phyloP scores from a whole-genome alignment of 2,113 vertebrate species.

The Tragelaphus scriptus region DNA sequence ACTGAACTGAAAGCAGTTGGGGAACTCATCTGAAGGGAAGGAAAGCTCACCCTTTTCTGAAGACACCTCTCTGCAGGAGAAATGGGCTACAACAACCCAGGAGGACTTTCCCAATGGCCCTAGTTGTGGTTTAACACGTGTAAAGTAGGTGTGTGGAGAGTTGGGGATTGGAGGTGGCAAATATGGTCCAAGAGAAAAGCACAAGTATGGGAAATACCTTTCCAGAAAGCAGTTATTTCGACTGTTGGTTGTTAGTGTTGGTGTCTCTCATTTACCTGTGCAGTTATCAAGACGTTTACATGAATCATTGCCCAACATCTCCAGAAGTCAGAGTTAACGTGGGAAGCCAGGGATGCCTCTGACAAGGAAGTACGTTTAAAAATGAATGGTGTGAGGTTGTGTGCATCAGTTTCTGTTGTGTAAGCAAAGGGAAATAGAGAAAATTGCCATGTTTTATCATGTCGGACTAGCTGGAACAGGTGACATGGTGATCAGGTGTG shows the following conservation, averaged over 20 bases:
- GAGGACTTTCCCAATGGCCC: not conserved
- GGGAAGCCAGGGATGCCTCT: conserved; percentile 56
- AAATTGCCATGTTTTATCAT: conserved; percentile 97
- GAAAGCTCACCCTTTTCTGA: not conserved
- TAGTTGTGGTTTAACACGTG: not conserved
- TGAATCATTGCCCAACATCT: conserved; percentile 65
- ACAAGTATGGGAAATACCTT: not conserved
- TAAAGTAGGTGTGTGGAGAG: not conserved
- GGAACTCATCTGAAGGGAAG: not conserved
- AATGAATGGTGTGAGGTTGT: conserved; percentile 79
- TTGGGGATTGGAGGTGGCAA: not conserved
- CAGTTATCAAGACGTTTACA: conserved; percentile 69
- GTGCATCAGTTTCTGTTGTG: conserved; percentile 86
- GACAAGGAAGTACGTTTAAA: conserved; percentile 80
- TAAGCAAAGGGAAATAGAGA: conserved; percentile 92
- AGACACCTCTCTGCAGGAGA: not conserved
- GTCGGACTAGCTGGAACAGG: conserved; percentile 86
- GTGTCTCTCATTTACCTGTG: conserved; percentile 26
- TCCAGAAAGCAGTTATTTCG: not conserved
- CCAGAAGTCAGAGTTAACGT: conserved; percentile 57
- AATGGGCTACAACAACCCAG: not conserved
- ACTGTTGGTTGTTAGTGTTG: not conserved
- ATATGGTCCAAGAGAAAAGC: not conserved
- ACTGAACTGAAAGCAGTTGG: not conserved
- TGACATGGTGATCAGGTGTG: conserved; percentile 98